These are phyloP conservation scores for Platycnemis pennipes DNA, from an alignment of 2,888 invertebrate genomes.

Conservation along the genomic window DNA sequence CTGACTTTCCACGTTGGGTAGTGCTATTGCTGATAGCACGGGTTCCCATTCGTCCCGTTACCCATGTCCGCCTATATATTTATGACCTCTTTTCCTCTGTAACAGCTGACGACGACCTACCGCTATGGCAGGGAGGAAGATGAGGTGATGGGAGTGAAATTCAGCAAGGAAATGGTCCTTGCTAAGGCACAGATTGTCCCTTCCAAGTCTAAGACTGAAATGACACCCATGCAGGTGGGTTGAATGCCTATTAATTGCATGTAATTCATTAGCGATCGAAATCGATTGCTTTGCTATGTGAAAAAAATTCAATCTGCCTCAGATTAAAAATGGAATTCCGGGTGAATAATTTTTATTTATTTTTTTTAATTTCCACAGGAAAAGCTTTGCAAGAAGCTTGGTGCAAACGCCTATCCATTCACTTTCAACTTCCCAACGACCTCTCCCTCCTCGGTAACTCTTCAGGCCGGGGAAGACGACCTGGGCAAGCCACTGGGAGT, in stretches of 20 bases:
- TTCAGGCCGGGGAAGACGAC: conserved; percentile 90
- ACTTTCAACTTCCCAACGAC: conserved; percentile 90
- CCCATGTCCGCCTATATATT: too few relatives aligned
- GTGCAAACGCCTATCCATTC: conserved; percentile 90
- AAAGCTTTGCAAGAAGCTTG: conserved; percentile 91
- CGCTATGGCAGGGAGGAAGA: conserved; percentile 96
- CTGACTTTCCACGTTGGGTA: too few relatives aligned
- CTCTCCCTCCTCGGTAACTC: conserved; percentile 93
- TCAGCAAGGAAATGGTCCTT: conserved; percentile 93
- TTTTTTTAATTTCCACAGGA: conserved; percentile 78
- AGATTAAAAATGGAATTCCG: too few relatives aligned
- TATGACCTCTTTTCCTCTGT: not conserved
- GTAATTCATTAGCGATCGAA: too few relatives aligned
- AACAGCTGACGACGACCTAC: conserved; percentile 88
- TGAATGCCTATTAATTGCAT: not conserved
- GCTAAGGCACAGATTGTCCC: conserved; percentile 87
- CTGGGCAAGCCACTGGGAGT: conserved; percentile 92
- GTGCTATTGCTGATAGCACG: too few relatives aligned
- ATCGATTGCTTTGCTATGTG: too few relatives aligned
- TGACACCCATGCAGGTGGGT: conserved; percentile 86
- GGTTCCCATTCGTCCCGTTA: too few relatives aligned
- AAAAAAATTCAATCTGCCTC: too few relatives aligned
- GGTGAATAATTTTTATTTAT: not conserved
- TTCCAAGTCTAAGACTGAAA: conserved; percentile 82
- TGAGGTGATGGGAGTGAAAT: conserved; percentile 96